Percentiles rank a stretch among this genome's conserved stretches.
These are phyloP conservation scores for Orgyia antiqua DNA, from an alignment of 2,888 invertebrate genomes.

Conservation along the genomic window DNA sequence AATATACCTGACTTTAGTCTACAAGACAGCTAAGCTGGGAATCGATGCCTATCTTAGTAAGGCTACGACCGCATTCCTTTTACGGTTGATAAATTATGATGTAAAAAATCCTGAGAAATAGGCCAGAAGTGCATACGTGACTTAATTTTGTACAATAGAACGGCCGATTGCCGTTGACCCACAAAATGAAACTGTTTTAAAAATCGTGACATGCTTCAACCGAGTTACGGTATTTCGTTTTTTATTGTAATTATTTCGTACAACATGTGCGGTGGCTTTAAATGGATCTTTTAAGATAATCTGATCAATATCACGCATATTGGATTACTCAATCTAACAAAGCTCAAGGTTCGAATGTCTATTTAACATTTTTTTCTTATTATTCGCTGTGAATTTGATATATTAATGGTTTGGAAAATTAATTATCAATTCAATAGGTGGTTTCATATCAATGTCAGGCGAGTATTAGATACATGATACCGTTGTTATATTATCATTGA, in stretches of 20 bases:
- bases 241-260: conserved; percentile 32
- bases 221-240: conserved; percentile 37
- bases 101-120: conserved; percentile 37
- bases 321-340: conserved; percentile 30
- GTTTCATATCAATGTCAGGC: conserved; percentile 13
- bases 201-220: conserved; percentile 40
- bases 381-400: conserved; percentile 25
- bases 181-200: conserved; percentile 36
- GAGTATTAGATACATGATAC: conserved; percentile 5
- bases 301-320: conserved; percentile 24
- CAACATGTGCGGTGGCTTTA: conserved; percentile 28
- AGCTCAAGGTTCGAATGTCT: conserved; percentile 27
- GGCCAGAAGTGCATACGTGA: conserved; percentile 38
- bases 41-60: too few species aligned
- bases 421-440: conserved; percentile 20
- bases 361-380: conserved; percentile 22
- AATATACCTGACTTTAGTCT: too few species aligned
- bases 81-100: conserved; percentile 27
- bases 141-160: conserved; percentile 33
- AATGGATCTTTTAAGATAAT: conserved; percentile 32
- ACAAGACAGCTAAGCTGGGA: too few species aligned
- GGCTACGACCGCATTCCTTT: conserved; percentile 14
- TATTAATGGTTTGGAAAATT: conserved; percentile 16
- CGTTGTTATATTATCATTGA: too few species aligned
- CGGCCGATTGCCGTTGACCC: conserved; percentile 46